A percentile compares a stretch with the other conserved stretches of the same genome.
phyloP scores from a whole-genome alignment of 2,113 vertebrate species.

The Ctenodactylus gundi region DNA sequence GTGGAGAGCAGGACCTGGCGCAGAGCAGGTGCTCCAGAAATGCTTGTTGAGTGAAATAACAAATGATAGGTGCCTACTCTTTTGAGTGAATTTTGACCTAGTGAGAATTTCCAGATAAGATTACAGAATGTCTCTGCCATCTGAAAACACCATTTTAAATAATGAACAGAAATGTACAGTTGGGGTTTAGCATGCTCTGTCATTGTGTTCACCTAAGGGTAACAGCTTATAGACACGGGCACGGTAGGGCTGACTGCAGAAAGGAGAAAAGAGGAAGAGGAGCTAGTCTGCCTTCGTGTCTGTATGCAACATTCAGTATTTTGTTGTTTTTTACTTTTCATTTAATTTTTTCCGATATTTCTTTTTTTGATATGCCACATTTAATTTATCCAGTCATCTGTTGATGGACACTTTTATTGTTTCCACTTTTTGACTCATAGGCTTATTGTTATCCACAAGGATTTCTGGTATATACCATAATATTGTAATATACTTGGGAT shows the following conservation, averaged over 20 bases:
- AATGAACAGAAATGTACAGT: background rate
- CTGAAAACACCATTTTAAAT: slow-evolving; percentile 34
- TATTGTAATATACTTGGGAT: background rate
- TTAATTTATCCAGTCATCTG: background rate
- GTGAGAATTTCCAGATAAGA: background rate
- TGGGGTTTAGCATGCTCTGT: background rate
- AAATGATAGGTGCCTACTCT: background rate
- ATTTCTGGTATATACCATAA: background rate
- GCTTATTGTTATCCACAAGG: background rate
- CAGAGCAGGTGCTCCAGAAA: background rate
- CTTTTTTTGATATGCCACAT: background rate
- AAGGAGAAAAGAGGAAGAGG: background rate
- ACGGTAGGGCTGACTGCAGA: background rate
- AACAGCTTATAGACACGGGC: background rate
- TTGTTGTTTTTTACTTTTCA: background rate
- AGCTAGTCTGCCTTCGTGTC: background rate
- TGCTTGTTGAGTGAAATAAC: slow-evolving; percentile 8
- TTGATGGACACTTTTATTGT: background rate
- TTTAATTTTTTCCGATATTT: background rate
- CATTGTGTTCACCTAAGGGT: background rate
- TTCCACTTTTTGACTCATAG: background rate
- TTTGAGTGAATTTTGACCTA: slow-evolving; percentile 6
- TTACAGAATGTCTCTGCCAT: background rate
- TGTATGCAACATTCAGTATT: background rate
- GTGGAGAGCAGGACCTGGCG: background rate